These are phyloP conservation scores for Poecilobothrus nobilitatus DNA, from an alignment of 2,888 invertebrate genomes.

Conservation along the genomic window DNA sequence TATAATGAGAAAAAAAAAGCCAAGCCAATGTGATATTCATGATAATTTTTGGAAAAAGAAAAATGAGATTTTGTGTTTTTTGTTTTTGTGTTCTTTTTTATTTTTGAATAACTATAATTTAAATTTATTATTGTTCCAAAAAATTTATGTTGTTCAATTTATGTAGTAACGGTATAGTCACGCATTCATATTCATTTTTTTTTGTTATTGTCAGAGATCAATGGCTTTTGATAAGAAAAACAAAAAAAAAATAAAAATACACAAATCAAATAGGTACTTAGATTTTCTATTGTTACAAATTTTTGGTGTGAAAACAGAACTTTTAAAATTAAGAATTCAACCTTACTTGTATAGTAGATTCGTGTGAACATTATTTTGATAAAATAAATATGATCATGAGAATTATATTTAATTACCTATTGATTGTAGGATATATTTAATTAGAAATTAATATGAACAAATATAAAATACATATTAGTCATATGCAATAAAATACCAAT, in stretches of 20 bases:
- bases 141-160: neutral
- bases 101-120: neutral
- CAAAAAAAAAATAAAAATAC: neutral
- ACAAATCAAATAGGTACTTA: neutral
- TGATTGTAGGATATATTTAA: too few relatives aligned
- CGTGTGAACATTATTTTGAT: neutral
- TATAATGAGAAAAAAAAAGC: neutral
- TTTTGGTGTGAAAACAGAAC: neutral
- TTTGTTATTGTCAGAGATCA: neutral
- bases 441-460: too few relatives aligned
- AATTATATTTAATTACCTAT: too few relatives aligned
- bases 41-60: too few relatives aligned
- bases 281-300: neutral
- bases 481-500: too few relatives aligned
- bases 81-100: neutral
- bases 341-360: neutral
- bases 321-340: neutral
- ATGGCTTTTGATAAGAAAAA: neutral
- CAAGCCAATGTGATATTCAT: too few relatives aligned
- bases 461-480: too few relatives aligned
- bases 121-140: neutral
- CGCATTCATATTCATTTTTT: constrained; percentile 6
- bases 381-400: too few relatives aligned
- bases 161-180: neutral
- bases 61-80: too few relatives aligned